Percentiles rank a stretch among this genome's conserved stretches.
These are phyloP conservation scores for Chaetodon trifascialis DNA, from an alignment of 2,113 vertebrate genomes.

Conservation along the genomic window DNA sequence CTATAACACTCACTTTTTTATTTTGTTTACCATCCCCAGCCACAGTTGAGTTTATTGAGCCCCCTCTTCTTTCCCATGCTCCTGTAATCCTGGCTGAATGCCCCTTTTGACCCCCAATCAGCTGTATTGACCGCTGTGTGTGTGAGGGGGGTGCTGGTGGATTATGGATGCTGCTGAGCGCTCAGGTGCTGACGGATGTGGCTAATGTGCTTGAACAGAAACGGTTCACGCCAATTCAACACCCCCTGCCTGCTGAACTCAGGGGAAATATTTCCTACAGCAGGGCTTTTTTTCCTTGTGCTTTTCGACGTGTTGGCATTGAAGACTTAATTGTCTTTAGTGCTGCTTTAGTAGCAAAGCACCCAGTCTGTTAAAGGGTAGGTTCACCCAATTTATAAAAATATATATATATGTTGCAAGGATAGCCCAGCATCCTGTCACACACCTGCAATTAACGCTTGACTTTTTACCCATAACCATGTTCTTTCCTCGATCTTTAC, in stretches of 20 bases:
- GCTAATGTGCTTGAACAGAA: slow-evolving; percentile 55
- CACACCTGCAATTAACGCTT: too few species aligned
- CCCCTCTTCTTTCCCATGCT: slow-evolving; percentile 62
- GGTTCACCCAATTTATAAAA: neutral
- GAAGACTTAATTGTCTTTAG: slow-evolving; percentile 29
- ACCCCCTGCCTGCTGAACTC: slow-evolving; percentile 58
- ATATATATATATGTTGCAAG: too few species aligned
- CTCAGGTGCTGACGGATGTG: slow-evolving; percentile 67
- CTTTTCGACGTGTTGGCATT: slow-evolving; percentile 19
- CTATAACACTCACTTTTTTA: slow-evolving; percentile 5
- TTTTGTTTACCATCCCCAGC: slow-evolving; percentile 31
- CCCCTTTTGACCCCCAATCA: slow-evolving; percentile 36
- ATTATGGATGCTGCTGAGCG: slow-evolving; percentile 49
- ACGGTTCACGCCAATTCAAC: slow-evolving; percentile 36
- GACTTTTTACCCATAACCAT: too few species aligned
- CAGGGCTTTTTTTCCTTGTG: slow-evolving; percentile 7
- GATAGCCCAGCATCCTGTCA: too few species aligned
- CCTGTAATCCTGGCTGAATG: slow-evolving; percentile 43
- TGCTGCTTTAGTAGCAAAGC: slow-evolving; percentile 25
- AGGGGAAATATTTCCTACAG: slow-evolving; percentile 39
- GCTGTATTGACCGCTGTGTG: slow-evolving; percentile 41
- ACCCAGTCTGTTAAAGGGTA: neutral
- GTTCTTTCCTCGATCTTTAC: too few species aligned
- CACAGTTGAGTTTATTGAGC: slow-evolving; percentile 25
- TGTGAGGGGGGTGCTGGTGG: slow-evolving; percentile 39